Evolutionary conservation across 1,140 invertebrate genomes (phyloP).

Genomic region (Drosophila rufa): DNA sequence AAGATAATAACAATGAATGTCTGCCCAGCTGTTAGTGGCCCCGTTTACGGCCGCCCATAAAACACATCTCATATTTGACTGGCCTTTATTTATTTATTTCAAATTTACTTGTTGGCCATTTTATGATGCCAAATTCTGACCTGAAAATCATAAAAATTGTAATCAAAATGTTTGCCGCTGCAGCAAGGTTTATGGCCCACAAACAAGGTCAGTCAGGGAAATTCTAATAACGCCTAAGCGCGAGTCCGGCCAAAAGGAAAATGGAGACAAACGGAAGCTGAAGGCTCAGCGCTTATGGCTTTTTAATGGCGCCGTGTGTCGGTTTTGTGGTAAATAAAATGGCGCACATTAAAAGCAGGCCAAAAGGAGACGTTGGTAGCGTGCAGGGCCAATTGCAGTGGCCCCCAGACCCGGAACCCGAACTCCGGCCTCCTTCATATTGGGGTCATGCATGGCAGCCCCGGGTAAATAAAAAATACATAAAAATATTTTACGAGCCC

Average conservation of each 20-base stretch:
- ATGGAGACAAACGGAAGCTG: conserved; percentile 29
- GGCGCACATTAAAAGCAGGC: conserved; percentile 81
- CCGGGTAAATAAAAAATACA: conserved; percentile 81
- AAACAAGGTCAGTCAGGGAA: conserved; percentile 27
- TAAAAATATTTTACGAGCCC: conserved; percentile 82
- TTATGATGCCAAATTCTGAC: conserved; percentile 84
- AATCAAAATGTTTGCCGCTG: conserved; percentile 68
- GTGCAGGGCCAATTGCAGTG: conserved; percentile 66
- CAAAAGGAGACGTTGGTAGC: conserved; percentile 22
- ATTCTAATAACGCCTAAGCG: conserved; percentile 78
- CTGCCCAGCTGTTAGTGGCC: conserved; percentile 18
- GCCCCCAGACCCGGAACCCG: conserved; percentile 30
- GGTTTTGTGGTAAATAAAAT: conserved; percentile 84
- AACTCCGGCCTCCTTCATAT: conserved; percentile 50
- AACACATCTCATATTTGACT: conserved; percentile 73
- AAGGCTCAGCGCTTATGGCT: conserved; percentile 78
- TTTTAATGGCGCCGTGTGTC: conserved; percentile 82
- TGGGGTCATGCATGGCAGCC: conserved; percentile 76
- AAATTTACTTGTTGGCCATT: conserved; percentile 80
- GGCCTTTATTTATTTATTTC: conserved; percentile 74
- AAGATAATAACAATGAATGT: conserved; percentile 36
- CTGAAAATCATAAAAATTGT: conserved; percentile 84
- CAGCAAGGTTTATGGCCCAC: conserved; percentile 68
- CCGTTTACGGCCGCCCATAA: conserved; percentile 57
- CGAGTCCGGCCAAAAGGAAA: conserved; percentile 54